Base-by-base conservation (phyloP, 2,888 invertebrate genomes). In the Metacarcinus magister region DNA sequence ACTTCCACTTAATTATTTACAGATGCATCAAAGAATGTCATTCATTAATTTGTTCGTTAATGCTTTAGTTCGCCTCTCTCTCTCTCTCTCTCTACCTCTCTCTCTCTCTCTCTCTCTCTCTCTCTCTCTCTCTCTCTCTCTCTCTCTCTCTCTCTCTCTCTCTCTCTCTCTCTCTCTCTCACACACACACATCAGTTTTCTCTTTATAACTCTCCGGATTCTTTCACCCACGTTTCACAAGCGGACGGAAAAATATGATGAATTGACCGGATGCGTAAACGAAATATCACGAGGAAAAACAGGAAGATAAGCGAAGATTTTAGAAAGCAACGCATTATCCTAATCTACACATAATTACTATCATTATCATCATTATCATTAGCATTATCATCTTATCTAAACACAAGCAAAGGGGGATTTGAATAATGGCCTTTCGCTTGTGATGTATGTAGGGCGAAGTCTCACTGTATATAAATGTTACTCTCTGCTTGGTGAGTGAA, bases 91-190 rank as follows among this genome's bases (percentile, higher is more conserved):
- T 82, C 82, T 82, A 28, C 32, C 82, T 82, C 82, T 82, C 82
- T 82, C 82, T 82, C 82, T 82, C 82, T 82, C 82, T 82, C 82
- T 82, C 82, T 82, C 82, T 82, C 82, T 82, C 82, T 82, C 82
- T 82, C 82, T 82, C 82, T 82, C 82, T 46, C 92, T 60, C 60
- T 60, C 92, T 44, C 60, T 93, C 92, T 44, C 92, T 60, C 92
- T 32, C 92, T 23, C 28, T 39, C 60, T 39, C 60, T 39, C 2
- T 44, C 92, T 16, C 60, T n/a, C 28, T 43, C 92, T 28, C 92
- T 54, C 32, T 32, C 8, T 46, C 48, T 92, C 92, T 75, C 75
- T 32, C 32, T 82, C 32, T 32, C 13, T 28, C 82, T 32, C n/a
- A n/a, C n/a, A n/a, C n/a, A n/a, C n/a, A n/a, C n/a, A n/a, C n/a